Evolutionary conservation across 2,113 vertebrate species (phyloP), one percentile per base, ranked within the genome.

Genomic region (Osmerus eperlanus): DNA sequence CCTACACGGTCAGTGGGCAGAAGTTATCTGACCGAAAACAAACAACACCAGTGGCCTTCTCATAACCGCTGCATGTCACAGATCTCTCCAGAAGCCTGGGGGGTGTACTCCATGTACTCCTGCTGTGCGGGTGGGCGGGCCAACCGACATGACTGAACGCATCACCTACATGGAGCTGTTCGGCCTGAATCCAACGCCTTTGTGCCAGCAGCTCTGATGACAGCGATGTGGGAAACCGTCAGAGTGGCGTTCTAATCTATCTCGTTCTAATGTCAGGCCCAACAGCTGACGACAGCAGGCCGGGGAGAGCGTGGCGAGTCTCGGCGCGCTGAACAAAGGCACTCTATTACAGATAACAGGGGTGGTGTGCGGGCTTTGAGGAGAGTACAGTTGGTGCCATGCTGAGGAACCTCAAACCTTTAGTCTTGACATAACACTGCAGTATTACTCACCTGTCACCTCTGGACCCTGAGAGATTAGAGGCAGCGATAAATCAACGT

Each of bases 351-450:
- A 14, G 21, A 23, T 36, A 68, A 54, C 16, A 32, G 67, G 21
- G 28, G 25, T 32, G 18, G 32, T 23, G n/a, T 13, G 66, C 68
- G 54, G 58, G 52, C 29, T 5, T 62, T 15, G 14, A 16, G 7
- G 23, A 52, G 5, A 29, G 60, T 28, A 3, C 7, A 62, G 60
- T 14, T 29, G 25, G 29, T 62, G 60, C 15, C 14, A 14, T 18
- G 16, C n/a, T 13, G 59, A 14, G 36, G 9, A 73, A 36, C 29
- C 65, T n/a, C 15, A 25, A 63, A 65, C 23, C 65, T 73, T 32
- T 65, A 64, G 62, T 64, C 68, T 61, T 56, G 47, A 41, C n/a
- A 32, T 28, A 67, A 23, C 62, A 72, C n/a, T 4, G 41, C 29
- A 61, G 0, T 15, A 16, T 23, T 25, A 15, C 13, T 62, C 25